Percentiles rank a stretch among this genome's conserved stretches.
These are phyloP conservation scores for Dendrocincla fuliginosa DNA, from an alignment of 2,797 vertebrate genomes.

Conservation along the genomic window DNA sequence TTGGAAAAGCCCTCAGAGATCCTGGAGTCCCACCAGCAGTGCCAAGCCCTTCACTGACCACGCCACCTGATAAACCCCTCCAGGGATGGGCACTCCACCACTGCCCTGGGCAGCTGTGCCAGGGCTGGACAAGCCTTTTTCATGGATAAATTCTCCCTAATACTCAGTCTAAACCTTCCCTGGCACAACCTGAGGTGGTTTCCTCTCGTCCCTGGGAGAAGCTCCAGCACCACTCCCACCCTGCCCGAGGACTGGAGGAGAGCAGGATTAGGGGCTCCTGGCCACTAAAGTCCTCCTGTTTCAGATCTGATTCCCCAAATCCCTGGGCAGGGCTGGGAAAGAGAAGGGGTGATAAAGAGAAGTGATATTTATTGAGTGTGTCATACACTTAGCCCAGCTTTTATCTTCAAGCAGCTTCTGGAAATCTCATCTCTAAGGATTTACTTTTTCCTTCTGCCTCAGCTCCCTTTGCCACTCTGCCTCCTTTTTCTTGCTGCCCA, in stretches of 20 bases:
- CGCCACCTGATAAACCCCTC: not conserved
- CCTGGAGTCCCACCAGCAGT: accelerated
- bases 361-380: constrained; percentile 13
- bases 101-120: not conserved
- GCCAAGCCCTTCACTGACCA: not conserved
- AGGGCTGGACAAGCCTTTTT: not conserved
- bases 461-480: not conserved
- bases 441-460: constrained; percentile 25
- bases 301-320: not conserved
- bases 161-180: not conserved
- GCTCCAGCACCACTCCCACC: not conserved
- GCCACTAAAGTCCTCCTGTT: not conserved
- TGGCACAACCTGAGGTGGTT: not conserved
- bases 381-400: not conserved
- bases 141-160: not conserved
- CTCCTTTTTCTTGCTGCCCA: not conserved
- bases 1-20: not conserved
- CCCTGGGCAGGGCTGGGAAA: not conserved
- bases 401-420: constrained; percentile 11
- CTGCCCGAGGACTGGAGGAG: not conserved
- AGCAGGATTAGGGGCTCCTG: not conserved
- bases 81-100: not conserved
- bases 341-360: not conserved
- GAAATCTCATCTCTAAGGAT: constrained; percentile 40
- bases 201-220: not conserved